Evolutionary conservation across 2,888 invertebrate species (phyloP), one percentile per base, ranked within the genome.

Genomic region (Xylophagus ater): DNA sequence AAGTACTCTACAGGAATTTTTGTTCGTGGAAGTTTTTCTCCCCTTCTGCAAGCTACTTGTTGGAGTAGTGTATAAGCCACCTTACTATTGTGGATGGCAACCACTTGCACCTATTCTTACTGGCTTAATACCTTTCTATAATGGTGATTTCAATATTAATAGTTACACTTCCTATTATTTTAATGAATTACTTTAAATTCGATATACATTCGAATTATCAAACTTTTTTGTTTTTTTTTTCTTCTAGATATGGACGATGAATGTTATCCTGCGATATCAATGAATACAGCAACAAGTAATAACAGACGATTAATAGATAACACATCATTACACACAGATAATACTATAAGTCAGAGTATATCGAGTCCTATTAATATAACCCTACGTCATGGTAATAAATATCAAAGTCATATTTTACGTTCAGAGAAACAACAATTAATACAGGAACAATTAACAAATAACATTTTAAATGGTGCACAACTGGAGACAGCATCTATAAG

Each of bases 231-330:
- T 21, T 23, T 4, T 19, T 13, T 12, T n/a, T 37, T 34, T 24
- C 21, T 49, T 42, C 5, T 67, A 87, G 89, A 89, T 55, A 84
- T 88, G 80, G 89, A 89, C 62, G 87, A 88, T 54, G 88, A 89
- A 59, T 85, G 85, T 62, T 87, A 84, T 65, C 83, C 84, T 42
- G 76, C 80, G 41, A 83, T 86, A 58, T 78, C 86, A 46, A 76
- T 86, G 60, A 74, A 73, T 53, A 66, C 70, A 37, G 71, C 72
- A 15, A 69, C 72, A 41, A 69, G 64, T 46, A 62, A 62, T 46
- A 46, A 60, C 36, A 56, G 51, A 34, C 45, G 46, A 24, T 34
- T 40, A 2, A 42, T 46, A 18, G 49, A 46, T 32, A 30, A 13
- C 20, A 30, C 46, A 38, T 36, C 42, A 12, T 32, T 45, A 34